Evolutionary conservation across 2,113 vertebrate species (phyloP), one percentile per base, ranked within the genome.

Genomic region (Trochalopteron elliotii): DNA sequence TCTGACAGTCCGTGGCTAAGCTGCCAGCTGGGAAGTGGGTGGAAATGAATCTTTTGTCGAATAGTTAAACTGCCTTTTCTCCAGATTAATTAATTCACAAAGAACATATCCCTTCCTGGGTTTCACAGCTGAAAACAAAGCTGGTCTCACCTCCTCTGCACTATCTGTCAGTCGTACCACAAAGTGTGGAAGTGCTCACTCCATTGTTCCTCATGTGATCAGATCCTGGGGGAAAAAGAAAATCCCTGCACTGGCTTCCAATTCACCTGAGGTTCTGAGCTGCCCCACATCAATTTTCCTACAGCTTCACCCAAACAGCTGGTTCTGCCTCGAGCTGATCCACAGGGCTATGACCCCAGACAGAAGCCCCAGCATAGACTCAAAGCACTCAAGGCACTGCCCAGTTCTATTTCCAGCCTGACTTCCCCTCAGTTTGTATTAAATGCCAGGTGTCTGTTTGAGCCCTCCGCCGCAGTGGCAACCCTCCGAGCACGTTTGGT

Each of bases 11-110:
- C 65, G 15, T 23, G 56, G 49, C 84, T 74, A 83, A 90, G 64
- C 55, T 4, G 31, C 89, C 96, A 97, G 93, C 93, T 96, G 95
- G 80, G 77, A 80, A 93, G 94, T 91, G 94, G 93, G 94, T 93
- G 94, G 95, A 83, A 95, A 92, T 27, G 16, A 89, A 86, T 94
- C 72, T 89, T 93, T 78, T 78, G 80, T 95, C 44, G 25, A 92
- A 86, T 14, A 90, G 83, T 69, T 88, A 92, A 89, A 84, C 60
- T 92, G 72, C 59, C 47, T 83, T 81, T 77, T 87, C 93, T 89
- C 72, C 47, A 91, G 45, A 87, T 87, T 83, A 92, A 94, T 93
- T 91, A 83, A 90, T 83, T 94, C 93, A 94, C 77, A 90, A 87
- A 87, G 83, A 97, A 78, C 33, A 33, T 55, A 87, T 39, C 80